These are phyloP conservation scores for Lithophane leautieri DNA, from an alignment of 2,888 invertebrate species.

Conservation along the genomic window DNA sequence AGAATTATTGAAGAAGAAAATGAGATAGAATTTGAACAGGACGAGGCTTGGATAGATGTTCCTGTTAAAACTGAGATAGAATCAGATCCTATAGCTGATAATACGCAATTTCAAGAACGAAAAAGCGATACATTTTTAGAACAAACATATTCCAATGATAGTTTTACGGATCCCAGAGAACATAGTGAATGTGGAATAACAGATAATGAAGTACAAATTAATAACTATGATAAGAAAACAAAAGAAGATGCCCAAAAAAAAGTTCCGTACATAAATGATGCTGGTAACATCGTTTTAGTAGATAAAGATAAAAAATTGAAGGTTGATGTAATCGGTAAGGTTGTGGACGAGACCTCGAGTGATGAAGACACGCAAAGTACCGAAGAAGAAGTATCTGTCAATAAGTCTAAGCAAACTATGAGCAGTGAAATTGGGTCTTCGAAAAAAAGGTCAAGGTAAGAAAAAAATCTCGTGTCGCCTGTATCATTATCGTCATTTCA, in stretches of 20 bases:
- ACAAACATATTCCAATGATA: background rate
- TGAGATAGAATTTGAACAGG: background rate
- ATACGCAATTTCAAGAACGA: background rate
- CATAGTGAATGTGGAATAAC: background rate
- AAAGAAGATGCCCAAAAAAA: background rate
- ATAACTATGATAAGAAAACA: background rate
- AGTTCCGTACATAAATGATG: background rate
- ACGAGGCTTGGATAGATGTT: slow-evolving; percentile 38
- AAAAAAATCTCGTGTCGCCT: background rate
- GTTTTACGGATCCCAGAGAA: background rate
- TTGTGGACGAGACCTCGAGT: background rate
- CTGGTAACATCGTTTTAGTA: slow-evolving; percentile 6
- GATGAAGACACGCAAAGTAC: background rate
- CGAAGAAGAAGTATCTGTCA: background rate
- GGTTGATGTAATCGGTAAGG: background rate
- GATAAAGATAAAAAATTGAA: background rate
- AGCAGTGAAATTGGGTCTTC: background rate
- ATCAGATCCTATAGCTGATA: slow-evolving; percentile 39
- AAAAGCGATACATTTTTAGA: background rate
- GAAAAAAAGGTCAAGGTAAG: slow-evolving; percentile 10
- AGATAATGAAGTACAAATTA: background rate
- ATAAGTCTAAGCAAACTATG: background rate
- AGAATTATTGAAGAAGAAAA: background rate
- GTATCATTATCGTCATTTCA: no score
- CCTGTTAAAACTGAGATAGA: slow-evolving; percentile 28